Evolutionary conservation across 1,140 invertebrate species (phyloP).

Genomic region (Drosophila ercepeae): DNA sequence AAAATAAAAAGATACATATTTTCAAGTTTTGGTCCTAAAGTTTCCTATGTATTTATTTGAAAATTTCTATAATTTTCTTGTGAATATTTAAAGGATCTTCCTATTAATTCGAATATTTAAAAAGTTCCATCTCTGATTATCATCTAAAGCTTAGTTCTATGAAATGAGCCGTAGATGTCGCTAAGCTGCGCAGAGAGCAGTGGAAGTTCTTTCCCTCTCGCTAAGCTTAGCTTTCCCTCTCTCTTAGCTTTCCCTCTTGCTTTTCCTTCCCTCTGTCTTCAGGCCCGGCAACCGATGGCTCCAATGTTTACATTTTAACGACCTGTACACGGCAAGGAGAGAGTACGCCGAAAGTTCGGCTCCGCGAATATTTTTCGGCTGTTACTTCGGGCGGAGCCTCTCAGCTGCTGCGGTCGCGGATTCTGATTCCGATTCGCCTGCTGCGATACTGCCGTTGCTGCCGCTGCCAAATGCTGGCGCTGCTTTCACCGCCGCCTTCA

Average conservation of each 20-base stretch:
- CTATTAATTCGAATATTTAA: background rate
- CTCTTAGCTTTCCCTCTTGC: background rate
- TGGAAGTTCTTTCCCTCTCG: background rate
- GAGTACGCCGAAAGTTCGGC: background rate
- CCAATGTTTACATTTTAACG: slow-evolving; percentile 54
- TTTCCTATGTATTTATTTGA: background rate
- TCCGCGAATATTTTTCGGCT: background rate
- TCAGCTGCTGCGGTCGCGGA: slow-evolving; percentile 30
- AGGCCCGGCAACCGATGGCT: slow-evolving; percentile 25
- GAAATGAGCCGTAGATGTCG: slow-evolving; percentile 1
- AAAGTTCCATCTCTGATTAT: background rate
- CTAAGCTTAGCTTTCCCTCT: background rate
- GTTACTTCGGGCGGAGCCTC: slow-evolving; percentile 7
- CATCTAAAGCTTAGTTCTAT: background rate
- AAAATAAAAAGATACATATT: too few relatives aligned
- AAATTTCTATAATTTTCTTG: background rate
- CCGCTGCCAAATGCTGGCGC: slow-evolving; percentile 7
- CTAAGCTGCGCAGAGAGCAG: slow-evolving; percentile 6
- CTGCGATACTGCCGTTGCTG: slow-evolving; percentile 23
- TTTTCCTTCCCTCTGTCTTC: background rate
- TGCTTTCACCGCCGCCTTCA: slow-evolving; percentile 34
- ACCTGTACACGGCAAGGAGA: slow-evolving; percentile 12
- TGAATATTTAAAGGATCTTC: background rate
- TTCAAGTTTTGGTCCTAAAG: too few relatives aligned
- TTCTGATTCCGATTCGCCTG: background rate